Evolutionary conservation across 1,140 invertebrate genomes (phyloP).

Genomic region (Apis laboriosa): DNA sequence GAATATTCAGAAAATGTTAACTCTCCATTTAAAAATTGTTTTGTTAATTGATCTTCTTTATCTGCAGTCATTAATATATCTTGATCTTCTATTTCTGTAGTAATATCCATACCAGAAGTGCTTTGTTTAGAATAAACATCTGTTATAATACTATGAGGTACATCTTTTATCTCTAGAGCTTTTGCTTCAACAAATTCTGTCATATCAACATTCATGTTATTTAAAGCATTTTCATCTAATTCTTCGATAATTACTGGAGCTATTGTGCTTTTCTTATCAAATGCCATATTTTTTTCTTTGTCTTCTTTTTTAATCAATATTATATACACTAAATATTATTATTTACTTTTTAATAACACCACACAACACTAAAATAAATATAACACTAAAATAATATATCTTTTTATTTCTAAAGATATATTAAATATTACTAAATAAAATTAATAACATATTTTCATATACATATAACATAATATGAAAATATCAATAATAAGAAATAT

Average conservation of each 20-base stretch:
- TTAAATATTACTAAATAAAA: not conserved
- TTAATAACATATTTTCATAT: not conserved
- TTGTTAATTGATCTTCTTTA: constrained; percentile 82
- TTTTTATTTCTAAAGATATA: not conserved
- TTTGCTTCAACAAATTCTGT: constrained; percentile 76
- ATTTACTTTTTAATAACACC: not conserved
- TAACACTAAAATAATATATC: not conserved
- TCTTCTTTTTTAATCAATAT: not conserved
- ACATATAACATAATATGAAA: not conserved
- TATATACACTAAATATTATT: constrained; percentile 9
- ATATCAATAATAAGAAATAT: not conserved
- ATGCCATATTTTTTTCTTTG: constrained; percentile 11
- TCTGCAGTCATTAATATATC: constrained; percentile 59
- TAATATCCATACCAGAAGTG: constrained; percentile 19
- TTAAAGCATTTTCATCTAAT: constrained; percentile 69
- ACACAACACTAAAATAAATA: constrained; percentile 21
- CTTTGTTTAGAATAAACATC: constrained; percentile 20
- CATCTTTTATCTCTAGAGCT: constrained; percentile 70
- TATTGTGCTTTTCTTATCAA: constrained; percentile 35
- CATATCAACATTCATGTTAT: constrained; percentile 69
- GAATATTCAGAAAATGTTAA: constrained; percentile 86
- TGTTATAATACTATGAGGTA: constrained; percentile 51
- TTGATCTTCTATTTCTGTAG: constrained; percentile 47
- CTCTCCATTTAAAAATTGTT: constrained; percentile 86
- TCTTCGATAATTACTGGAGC: constrained; percentile 78